phyloP scores from a whole-genome alignment of 2,888 invertebrate genomes.

The Stenoptilia bipunctidactyla region DNA sequence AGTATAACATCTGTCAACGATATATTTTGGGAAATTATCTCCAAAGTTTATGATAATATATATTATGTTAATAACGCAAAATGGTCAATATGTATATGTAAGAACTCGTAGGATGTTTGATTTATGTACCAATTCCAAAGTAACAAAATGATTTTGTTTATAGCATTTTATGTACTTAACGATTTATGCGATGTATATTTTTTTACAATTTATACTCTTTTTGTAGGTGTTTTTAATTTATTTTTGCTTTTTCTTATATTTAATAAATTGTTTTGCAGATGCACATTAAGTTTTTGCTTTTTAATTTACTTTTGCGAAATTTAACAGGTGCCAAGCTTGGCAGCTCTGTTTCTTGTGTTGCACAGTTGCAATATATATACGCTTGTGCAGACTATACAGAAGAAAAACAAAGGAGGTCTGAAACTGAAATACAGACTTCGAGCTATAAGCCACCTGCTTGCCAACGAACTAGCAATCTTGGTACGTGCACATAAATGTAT shows the following conservation, averaged over 20 bases:
- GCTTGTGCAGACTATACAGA: slow-evolving; percentile 87
- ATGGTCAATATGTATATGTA: too few relatives aligned
- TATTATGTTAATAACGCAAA: too few relatives aligned
- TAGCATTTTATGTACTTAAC: slow-evolving; percentile 20
- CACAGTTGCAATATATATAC: slow-evolving; percentile 92
- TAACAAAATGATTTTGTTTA: too few relatives aligned
- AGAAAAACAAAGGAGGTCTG: slow-evolving; percentile 77
- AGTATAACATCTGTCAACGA: too few relatives aligned
- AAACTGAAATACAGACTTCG: slow-evolving; percentile 73
- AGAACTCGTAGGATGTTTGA: too few relatives aligned
- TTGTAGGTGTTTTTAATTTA: slow-evolving; percentile 14
- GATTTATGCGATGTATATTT: slow-evolving; percentile 28
- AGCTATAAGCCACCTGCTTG: slow-evolving; percentile 60
- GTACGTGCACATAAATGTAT: too few relatives aligned
- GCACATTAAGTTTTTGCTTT: slow-evolving; percentile 27
- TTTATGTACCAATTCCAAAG: too few relatives aligned
- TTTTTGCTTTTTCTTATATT: slow-evolving; percentile 20
- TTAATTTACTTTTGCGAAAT: slow-evolving; percentile 24
- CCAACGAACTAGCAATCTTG: slow-evolving; percentile 54
- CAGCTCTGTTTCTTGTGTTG: slow-evolving; percentile 86
- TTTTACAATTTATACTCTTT: slow-evolving; percentile 20
- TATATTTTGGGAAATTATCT: too few relatives aligned
- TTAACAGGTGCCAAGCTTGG: slow-evolving; percentile 82
- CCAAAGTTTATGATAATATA: too few relatives aligned
- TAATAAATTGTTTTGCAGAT: slow-evolving; percentile 53